phyloP scores from a whole-genome alignment of 35 echinoderm and acorn worm genomes.

The Amphiura filiformis region DNA sequence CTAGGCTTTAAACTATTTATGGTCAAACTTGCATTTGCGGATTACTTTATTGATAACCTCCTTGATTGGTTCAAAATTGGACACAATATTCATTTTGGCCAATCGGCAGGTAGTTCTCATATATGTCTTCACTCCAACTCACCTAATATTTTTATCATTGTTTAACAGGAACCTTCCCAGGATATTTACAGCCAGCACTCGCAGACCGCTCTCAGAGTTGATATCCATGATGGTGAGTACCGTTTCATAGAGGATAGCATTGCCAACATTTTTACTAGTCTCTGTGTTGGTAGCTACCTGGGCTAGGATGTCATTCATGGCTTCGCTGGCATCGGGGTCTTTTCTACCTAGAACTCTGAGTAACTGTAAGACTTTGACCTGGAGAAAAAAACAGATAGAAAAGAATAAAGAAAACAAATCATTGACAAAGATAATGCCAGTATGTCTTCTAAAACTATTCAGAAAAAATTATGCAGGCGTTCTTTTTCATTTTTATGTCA shows the following conservation, averaged over 20 bases:
- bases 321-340: slow-evolving; percentile 88
- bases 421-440: no score
- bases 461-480: no score
- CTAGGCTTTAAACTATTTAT: no score
- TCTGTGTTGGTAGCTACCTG: slow-evolving; percentile 97
- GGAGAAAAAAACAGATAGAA: background rate
- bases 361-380: slow-evolving; percentile 92
- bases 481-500: no score
- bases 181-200: slow-evolving; percentile 95
- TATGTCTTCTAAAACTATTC: no score
- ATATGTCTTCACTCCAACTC: slow-evolving; percentile 7
- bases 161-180: slow-evolving; percentile 93
- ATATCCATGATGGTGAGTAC: slow-evolving; percentile 99
- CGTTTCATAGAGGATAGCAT: slow-evolving; percentile 98
- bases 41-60: no score
- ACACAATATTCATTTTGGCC: no score
- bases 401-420: no score
- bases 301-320: slow-evolving; percentile 98
- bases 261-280: slow-evolving; percentile 99
- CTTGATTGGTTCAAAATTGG: no score
- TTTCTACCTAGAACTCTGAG: slow-evolving; percentile 72
- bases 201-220: slow-evolving; percentile 93
- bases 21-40: no score
- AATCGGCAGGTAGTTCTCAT: no score
- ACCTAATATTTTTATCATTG: slow-evolving; percentile 99